phyloP scores from a whole-genome alignment of 2,888 invertebrate genomes.

The Nasonovia ribisnigri region DNA sequence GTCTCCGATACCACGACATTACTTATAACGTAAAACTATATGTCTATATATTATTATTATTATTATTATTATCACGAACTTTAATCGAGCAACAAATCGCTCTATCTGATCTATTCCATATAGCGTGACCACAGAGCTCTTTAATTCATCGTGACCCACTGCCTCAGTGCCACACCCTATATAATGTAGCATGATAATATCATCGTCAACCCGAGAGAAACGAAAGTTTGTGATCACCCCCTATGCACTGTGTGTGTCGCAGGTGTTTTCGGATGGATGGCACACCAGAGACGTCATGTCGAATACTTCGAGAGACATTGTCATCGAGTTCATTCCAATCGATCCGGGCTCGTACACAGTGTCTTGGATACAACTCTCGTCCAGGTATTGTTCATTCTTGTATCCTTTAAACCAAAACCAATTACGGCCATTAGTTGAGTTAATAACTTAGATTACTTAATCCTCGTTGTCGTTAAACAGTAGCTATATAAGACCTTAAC shows the following conservation, averaged over 20 bases:
- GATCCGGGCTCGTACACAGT: slow-evolving; percentile 83
- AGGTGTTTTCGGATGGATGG: slow-evolving; percentile 88
- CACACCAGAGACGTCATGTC: slow-evolving; percentile 71
- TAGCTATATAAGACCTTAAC: background rate
- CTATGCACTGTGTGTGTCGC: background rate
- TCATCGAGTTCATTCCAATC: slow-evolving; percentile 84
- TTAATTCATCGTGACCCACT: background rate
- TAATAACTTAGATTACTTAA: too few species aligned
- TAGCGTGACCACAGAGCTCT: background rate
- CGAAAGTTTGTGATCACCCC: background rate
- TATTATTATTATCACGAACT: background rate
- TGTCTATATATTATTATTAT: too few species aligned
- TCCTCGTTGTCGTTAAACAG: background rate
- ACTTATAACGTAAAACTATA: background rate
- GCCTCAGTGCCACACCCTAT: background rate
- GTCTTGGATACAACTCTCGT: slow-evolving; percentile 86
- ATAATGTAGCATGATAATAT: background rate
- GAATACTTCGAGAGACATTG: slow-evolving; percentile 74
- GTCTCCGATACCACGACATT: background rate
- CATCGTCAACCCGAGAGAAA: background rate
- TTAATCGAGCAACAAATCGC: background rate
- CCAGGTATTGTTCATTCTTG: slow-evolving; percentile 71
- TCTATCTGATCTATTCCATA: background rate
- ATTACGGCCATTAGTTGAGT: background rate
- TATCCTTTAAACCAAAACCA: background rate